phyloP scores from a whole-genome alignment of 1,140 invertebrate species.

The Anastrepha obliqua region DNA sequence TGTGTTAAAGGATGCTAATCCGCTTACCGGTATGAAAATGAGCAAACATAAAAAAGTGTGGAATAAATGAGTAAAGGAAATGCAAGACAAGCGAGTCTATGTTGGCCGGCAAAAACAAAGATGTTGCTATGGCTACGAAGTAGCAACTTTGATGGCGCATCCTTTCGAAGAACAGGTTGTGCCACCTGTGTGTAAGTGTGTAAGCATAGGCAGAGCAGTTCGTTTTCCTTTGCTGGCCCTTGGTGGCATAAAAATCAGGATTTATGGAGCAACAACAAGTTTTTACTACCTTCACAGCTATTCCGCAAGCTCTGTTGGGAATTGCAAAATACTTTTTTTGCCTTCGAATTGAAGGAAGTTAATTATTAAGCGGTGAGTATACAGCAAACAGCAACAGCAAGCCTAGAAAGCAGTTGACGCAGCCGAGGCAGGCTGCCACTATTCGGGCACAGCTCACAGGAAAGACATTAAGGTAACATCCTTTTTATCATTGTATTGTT shows the following conservation, averaged over 20 bases:
- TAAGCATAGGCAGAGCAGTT: background rate
- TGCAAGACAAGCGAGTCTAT: background rate
- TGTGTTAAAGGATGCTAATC: slow-evolving; percentile 45
- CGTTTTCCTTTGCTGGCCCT: background rate
- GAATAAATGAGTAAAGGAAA: slow-evolving; percentile 18
- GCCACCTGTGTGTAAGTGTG: background rate
- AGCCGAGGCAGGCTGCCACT: background rate
- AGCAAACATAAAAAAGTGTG: background rate
- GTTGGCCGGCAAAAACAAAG: slow-evolving; percentile 1
- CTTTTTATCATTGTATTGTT: slow-evolving; percentile 20
- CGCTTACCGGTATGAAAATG: slow-evolving; percentile 38
- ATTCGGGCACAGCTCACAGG: background rate
- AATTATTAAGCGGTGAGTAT: slow-evolving; percentile 7
- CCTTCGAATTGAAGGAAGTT: background rate
- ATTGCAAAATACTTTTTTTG: background rate
- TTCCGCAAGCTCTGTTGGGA: background rate
- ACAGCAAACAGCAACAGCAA: background rate
- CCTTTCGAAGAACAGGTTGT: background rate
- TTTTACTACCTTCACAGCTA: slow-evolving; percentile 43
- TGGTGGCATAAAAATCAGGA: slow-evolving; percentile 46
- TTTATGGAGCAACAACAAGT: slow-evolving; percentile 33
- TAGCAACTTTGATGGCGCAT: background rate
- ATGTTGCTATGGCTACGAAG: background rate
- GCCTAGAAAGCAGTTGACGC: background rate
- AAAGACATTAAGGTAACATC: slow-evolving; percentile 21